Evolutionary conservation across 2,113 vertebrate genomes (phyloP).

Genomic region (Ciconia maguari): DNA sequence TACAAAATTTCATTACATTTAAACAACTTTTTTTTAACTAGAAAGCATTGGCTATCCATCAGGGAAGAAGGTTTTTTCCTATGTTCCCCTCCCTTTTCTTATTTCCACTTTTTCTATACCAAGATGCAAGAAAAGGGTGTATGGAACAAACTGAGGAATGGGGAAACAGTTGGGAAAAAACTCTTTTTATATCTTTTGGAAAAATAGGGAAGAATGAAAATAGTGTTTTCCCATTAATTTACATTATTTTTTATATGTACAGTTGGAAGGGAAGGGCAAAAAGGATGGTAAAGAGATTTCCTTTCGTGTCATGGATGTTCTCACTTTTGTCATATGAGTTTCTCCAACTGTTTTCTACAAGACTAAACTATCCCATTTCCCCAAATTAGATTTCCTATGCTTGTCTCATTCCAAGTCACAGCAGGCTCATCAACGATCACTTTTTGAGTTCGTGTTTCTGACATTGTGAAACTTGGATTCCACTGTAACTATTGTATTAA

Average conservation of each 20-base stretch:
- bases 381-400: neutral
- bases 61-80: neutral
- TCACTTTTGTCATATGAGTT: neutral
- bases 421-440: neutral
- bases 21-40: neutral
- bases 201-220: neutral
- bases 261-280: neutral
- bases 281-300: neutral
- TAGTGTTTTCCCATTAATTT: neutral
- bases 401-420: neutral
- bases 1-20: neutral
- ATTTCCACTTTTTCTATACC: neutral
- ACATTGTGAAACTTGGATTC: neutral
- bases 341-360: neutral
- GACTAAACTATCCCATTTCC: neutral
- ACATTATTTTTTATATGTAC: neutral
- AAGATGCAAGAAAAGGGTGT: neutral
- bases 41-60: neutral
- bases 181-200: rapidly evolving
- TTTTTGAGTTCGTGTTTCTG: neutral
- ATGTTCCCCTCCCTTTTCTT: neutral
- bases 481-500: neutral
- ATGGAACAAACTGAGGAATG: neutral
- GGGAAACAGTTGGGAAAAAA: neutral
- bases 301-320: neutral